phyloP scores from a whole-genome alignment of 1,140 invertebrate species.

The Papilio machaon region DNA sequence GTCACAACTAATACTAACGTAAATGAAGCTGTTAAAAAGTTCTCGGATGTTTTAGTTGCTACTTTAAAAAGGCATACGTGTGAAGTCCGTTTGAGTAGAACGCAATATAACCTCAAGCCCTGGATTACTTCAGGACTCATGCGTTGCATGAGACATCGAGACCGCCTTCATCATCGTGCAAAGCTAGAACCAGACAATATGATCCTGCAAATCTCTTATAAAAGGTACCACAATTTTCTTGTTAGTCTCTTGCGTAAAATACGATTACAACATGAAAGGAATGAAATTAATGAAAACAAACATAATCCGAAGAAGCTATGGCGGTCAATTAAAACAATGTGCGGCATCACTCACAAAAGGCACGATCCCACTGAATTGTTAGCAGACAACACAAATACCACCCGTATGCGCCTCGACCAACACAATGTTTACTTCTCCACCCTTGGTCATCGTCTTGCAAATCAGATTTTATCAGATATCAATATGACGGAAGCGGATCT shows the following conservation, averaged over 20 bases:
- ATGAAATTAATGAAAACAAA: constrained; percentile 32
- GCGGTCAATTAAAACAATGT: constrained; percentile 44
- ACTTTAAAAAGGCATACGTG: background rate
- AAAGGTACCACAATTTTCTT: constrained; percentile 45
- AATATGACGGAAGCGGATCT: constrained; percentile 28
- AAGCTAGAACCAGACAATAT: constrained; percentile 33
- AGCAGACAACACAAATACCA: background rate
- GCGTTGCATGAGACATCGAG: constrained; percentile 41
- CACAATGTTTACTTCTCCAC: constrained; percentile 43
- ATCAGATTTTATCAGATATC: constrained; percentile 34
- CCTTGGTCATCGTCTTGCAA: constrained; percentile 27
- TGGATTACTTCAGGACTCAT: constrained; percentile 44
- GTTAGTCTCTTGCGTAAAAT: constrained; percentile 43
- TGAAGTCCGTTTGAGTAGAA: constrained; percentile 30
- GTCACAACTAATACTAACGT: background rate
- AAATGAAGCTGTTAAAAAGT: background rate
- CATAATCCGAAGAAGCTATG: constrained; percentile 45
- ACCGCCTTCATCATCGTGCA: constrained; percentile 34
- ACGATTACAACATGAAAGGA: constrained; percentile 41
- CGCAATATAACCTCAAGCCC: constrained; percentile 41
- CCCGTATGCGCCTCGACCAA: constrained; percentile 22
- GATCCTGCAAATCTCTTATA: constrained; percentile 35
- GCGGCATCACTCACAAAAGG: constrained; percentile 34
- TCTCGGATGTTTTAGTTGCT: background rate
- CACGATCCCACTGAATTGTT: constrained; percentile 37